phyloP scores from a whole-genome alignment of 2,797 vertebrate species.

The Pitangus sulphuratus region DNA sequence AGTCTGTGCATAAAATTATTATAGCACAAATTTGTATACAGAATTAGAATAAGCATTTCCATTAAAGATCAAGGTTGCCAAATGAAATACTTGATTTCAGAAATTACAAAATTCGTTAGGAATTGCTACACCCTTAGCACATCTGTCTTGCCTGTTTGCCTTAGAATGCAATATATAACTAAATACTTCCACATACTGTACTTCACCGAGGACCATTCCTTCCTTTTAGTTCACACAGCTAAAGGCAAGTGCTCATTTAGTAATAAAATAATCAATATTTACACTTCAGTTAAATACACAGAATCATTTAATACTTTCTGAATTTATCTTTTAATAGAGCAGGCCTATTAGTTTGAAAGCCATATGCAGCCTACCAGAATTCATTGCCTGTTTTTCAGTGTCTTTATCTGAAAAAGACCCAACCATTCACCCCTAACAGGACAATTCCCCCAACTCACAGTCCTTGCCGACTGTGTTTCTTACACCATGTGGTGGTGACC shows the following conservation, averaged over 20 bases:
- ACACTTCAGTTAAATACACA: not conserved
- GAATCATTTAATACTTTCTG: not conserved
- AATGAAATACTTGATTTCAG: not conserved
- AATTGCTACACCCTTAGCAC: not conserved
- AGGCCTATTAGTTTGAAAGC: not conserved
- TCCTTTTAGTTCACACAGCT: not conserved
- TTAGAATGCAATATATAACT: not conserved
- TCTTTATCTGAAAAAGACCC: not conserved
- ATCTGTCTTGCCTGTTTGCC: not conserved
- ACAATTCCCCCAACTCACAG: not conserved
- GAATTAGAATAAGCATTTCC: not conserved
- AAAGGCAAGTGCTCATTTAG: not conserved
- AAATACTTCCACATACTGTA: not conserved
- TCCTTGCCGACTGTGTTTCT: not conserved
- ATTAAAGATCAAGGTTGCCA: not conserved
- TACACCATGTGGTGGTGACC: not conserved
- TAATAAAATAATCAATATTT: not conserved
- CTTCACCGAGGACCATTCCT: not conserved
- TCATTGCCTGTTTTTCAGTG: not conserved
- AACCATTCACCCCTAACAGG: not conserved
- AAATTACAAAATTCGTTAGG: not conserved
- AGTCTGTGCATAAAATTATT: conserved; percentile 30
- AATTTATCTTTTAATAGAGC: not conserved
- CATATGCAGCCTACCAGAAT: not conserved
- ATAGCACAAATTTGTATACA: conserved; percentile 17